Evolutionary conservation across 64 coral and sea anemone genomes (phyloP).

Genomic region (Montipora capricornis): DNA sequence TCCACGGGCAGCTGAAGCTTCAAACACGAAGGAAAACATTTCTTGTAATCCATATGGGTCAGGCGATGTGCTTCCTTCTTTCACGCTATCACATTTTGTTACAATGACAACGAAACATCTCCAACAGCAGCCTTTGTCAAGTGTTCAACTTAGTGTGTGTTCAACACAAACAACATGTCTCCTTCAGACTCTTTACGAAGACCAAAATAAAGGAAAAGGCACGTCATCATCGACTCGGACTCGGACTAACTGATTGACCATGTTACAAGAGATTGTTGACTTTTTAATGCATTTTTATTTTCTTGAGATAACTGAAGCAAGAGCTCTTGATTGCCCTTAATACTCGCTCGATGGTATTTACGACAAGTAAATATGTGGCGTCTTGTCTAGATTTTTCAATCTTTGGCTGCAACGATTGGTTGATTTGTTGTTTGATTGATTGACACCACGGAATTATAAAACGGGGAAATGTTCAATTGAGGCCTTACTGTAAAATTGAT

Average conservation of each 20-base stretch:
- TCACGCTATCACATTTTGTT: neutral
- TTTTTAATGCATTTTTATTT: neutral
- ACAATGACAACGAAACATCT: slow-evolving; percentile 30
- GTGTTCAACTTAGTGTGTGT: slow-evolving; percentile 48
- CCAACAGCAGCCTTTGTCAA: slow-evolving; percentile 33
- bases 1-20: neutral
- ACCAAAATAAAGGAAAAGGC: neutral
- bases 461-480: too few species aligned
- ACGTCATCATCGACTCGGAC: slow-evolving; percentile 19
- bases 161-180: slow-evolving; percentile 15
- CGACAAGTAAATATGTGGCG: too few species aligned
- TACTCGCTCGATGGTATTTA: too few species aligned
- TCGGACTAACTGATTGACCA: neutral
- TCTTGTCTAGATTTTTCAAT: too few species aligned
- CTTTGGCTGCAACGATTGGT: too few species aligned
- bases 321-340: too few species aligned
- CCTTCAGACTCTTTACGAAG: neutral
- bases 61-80: neutral
- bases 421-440: too few species aligned
- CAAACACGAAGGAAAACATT: slow-evolving; percentile 3
- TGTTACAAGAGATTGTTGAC: neutral
- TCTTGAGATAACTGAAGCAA: too few species aligned
- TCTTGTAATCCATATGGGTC: neutral
- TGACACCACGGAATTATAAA: too few species aligned
- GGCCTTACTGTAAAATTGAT: too few species aligned